A percentile compares a stretch with the other conserved stretches of the same genome.
Evolutionary conservation across 2,888 invertebrate species (phyloP).

Genomic region (Invenusta paracnida): DNA sequence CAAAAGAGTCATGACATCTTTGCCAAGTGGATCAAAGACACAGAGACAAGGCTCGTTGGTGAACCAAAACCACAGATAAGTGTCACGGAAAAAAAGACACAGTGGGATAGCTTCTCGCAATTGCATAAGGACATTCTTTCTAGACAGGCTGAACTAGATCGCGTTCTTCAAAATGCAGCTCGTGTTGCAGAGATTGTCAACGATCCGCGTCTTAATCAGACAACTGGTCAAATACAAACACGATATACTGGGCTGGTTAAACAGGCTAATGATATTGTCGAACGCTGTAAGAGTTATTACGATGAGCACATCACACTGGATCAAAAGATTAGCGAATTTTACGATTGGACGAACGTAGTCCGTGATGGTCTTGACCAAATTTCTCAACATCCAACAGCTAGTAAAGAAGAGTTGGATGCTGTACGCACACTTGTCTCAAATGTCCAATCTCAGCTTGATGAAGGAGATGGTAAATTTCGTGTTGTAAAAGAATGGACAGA

Average conservation of each 20-base stretch:
- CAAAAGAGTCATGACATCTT: background rate
- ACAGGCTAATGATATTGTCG: background rate
- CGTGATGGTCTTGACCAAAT: background rate
- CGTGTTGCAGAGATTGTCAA: background rate
- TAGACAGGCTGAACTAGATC: background rate
- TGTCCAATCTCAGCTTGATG: background rate
- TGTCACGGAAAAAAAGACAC: background rate
- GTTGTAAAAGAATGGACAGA: background rate
- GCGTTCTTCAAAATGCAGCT: background rate
- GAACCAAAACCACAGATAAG: background rate
- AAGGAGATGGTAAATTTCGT: background rate
- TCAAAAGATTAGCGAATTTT: background rate
- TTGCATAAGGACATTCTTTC: background rate
- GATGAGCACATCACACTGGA: background rate
- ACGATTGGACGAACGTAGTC: background rate
- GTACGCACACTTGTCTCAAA: background rate
- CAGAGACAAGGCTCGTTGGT: background rate
- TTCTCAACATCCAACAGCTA: background rate
- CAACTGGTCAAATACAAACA: background rate
- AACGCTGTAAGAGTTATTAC: background rate
- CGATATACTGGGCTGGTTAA: background rate
- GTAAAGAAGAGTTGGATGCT: background rate
- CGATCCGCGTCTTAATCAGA: background rate
- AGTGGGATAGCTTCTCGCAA: background rate
- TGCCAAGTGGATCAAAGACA: background rate